Percentiles rank a stretch among this genome's conserved stretches.
These are phyloP conservation scores for Enteromius radiatus DNA, from an alignment of 2,797 vertebrate species.

Conservation along the genomic window DNA sequence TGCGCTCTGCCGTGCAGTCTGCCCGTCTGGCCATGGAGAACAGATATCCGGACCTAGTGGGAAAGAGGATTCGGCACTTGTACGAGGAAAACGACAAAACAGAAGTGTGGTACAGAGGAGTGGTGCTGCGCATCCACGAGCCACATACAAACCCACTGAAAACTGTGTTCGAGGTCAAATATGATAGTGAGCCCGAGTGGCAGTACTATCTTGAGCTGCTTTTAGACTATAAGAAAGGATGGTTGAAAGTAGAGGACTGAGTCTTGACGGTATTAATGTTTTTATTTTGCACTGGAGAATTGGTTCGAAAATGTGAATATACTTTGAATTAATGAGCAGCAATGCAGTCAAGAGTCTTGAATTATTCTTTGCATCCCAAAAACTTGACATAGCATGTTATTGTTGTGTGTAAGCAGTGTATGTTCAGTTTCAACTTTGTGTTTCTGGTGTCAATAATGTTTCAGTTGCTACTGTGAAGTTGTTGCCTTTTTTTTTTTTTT, in stretches of 20 bases:
- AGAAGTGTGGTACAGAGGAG: slow-evolving; percentile 83
- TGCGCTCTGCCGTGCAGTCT: slow-evolving; percentile 73
- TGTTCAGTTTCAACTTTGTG: neutral
- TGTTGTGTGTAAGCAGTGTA: neutral
- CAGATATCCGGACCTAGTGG: slow-evolving; percentile 82
- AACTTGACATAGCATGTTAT: neutral
- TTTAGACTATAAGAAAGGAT: slow-evolving; percentile 85
- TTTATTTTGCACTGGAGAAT: slow-evolving; percentile 12
- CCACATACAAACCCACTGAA: slow-evolving; percentile 79
- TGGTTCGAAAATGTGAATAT: slow-evolving; percentile 3
- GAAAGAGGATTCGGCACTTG: slow-evolving; percentile 80
- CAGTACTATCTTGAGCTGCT: slow-evolving; percentile 86
- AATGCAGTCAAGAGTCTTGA: neutral
- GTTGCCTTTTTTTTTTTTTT: neutral
- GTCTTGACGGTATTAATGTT: slow-evolving; percentile 22
- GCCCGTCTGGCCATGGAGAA: slow-evolving; percentile 64
- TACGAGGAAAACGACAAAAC: slow-evolving; percentile 86
- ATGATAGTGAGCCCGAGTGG: slow-evolving; percentile 86
- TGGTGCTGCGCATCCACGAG: slow-evolving; percentile 79
- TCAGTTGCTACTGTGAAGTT: slow-evolving; percentile 16
- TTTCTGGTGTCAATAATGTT: slow-evolving; percentile 21
- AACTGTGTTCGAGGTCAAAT: slow-evolving; percentile 84
- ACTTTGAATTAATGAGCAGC: slow-evolving; percentile 10
- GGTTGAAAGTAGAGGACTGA: slow-evolving; percentile 82
- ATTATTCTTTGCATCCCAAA: neutral